Evolutionary conservation across 37 sponge, comb jelly and placozoan species (phyloP), one percentile per base, ranked within the genome.

Genomic region (Oopsacas minuta): DNA sequence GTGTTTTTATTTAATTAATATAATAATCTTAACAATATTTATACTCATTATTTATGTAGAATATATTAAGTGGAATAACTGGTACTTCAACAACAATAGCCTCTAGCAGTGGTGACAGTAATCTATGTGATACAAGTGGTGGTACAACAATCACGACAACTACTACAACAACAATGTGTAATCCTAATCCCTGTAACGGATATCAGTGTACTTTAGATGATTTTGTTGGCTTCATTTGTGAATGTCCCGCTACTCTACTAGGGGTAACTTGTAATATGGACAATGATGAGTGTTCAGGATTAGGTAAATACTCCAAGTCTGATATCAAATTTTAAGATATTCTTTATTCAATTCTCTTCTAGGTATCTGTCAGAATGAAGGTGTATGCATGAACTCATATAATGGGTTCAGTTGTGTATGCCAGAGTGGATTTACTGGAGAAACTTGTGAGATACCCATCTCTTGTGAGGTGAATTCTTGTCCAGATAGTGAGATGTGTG

Each of bases 291-390:
- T 86, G 86, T 81, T 20, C 35, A 37, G 15, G 22, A 81, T 36
- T 37, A 81, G 81, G 86, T 86, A 81, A 37, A 1, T 37, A 83
- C 23, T 32, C 25, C 0, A 37, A 39, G 22, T 39, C 28, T 20
- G 52, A 0, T n/a, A 49, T 32, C 28, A 61, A 12, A 61, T 61
- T 61, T 10, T n/a, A 61, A 61, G 5, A 5, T 61, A 61, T 32
- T 25, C 22, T 61, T 61, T n/a, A 20, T 61, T 3, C 28, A 7
- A n/a, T 20, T 10, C 7, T 61, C 28, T n/a, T 12, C 23, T 0
- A 85, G 86, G 36, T 36, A 36, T 52, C 34, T 85, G 86, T 37
- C 36, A 35, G 35, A 69, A 53, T 81, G 86, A 35, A 3, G 82
- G 39, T 8, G 38, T 28, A 0, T 86, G 86, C 37, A 86, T 53